These are phyloP conservation scores for Odiellus spinosus DNA, from an alignment of 2,888 invertebrate genomes.

Conservation along the genomic window DNA sequence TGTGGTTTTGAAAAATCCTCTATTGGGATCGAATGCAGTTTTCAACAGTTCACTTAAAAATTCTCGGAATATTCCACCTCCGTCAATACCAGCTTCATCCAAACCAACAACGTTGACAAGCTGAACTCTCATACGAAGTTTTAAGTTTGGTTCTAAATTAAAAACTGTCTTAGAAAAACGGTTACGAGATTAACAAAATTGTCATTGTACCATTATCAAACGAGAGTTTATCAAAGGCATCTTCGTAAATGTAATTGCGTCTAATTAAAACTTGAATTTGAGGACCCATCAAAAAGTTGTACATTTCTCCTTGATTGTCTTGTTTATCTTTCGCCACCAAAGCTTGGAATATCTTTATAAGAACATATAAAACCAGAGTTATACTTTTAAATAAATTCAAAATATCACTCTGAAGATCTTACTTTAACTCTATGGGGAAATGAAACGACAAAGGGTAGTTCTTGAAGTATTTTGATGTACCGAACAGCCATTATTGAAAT, in stretches of 20 bases:
- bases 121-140: slow-evolving; percentile 69
- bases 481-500: slow-evolving; percentile 54
- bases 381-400: too few species aligned
- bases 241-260: slow-evolving; percentile 90
- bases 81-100: slow-evolving; percentile 92
- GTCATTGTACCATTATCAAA: slow-evolving; percentile 67
- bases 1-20: slow-evolving; percentile 78
- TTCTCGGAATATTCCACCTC: slow-evolving; percentile 90
- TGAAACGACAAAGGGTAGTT: slow-evolving; percentile 85
- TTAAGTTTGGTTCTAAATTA: slow-evolving; percentile 65
- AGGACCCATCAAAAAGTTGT: slow-evolving; percentile 53
- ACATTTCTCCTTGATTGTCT: slow-evolving; percentile 55
- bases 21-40: slow-evolving; percentile 89
- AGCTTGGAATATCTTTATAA: slow-evolving; percentile 31
- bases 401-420: too few species aligned
- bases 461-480: slow-evolving; percentile 68
- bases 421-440: slow-evolving; percentile 78
- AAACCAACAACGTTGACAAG: slow-evolving; percentile 76
- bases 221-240: slow-evolving; percentile 86
- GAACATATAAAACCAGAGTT: not conserved
- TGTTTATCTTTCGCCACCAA: slow-evolving; percentile 41
- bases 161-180: not conserved
- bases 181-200: too few species aligned
- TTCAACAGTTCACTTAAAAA: slow-evolving; percentile 84
- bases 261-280: slow-evolving; percentile 58